Percentiles rank a stretch among this genome's conserved stretches.
Conservation (phyloP, 2,113 vertebrate genomes). For the Marmota flaviventris region DNA sequence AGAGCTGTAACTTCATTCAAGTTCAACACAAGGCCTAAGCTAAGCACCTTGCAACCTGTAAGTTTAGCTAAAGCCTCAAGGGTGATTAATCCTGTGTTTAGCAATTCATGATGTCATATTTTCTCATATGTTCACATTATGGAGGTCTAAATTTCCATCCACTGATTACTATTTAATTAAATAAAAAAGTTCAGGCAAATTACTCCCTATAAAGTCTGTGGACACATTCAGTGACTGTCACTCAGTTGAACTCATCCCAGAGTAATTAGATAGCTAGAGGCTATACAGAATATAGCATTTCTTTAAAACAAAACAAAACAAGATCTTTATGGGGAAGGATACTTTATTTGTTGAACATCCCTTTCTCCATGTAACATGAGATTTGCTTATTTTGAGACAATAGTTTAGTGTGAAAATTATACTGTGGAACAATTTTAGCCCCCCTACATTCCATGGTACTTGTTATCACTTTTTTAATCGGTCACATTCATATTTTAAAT, state of each 20-base stretch:
- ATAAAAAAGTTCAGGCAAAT: constrained; percentile 70
- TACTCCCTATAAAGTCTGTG: not conserved
- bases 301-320: constrained; percentile 39
- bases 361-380: not conserved
- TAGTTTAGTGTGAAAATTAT: constrained; percentile 37
- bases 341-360: constrained; percentile 1
- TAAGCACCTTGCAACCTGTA: not conserved
- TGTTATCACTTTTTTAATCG: not conserved
- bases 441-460: not conserved
- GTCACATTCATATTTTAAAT: not conserved
- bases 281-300: not conserved
- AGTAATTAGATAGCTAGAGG: constrained; percentile 15
- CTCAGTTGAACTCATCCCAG: constrained; percentile 4
- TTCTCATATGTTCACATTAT: not conserved
- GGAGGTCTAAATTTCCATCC: constrained; percentile 46
- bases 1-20: constrained; percentile 24
- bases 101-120: constrained; percentile 44
- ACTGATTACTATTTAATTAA: constrained; percentile 76
- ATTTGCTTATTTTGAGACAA: constrained; percentile 62
- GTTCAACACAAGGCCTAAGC: not conserved
- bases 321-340: not conserved
- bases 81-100: constrained; percentile 65
- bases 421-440: constrained; percentile 2
- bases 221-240: constrained; percentile 54
- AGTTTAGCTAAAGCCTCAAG: constrained; percentile 13